phyloP scores from a whole-genome alignment of 2,888 invertebrate species.

The Didymodactylos carnosus region DNA sequence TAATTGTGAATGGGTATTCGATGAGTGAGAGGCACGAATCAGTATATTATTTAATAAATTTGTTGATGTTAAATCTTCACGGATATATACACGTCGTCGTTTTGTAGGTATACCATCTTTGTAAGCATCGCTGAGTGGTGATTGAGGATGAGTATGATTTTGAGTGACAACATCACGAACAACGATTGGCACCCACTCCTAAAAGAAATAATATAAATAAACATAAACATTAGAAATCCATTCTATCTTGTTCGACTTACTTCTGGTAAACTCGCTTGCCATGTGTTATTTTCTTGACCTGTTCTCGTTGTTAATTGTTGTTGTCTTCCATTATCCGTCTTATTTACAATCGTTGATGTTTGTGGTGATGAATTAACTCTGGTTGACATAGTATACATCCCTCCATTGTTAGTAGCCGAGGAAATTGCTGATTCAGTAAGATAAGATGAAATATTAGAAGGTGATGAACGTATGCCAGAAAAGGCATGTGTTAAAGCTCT shows the following conservation, averaged over 20 bases:
- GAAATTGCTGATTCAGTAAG: neutral
- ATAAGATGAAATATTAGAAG: neutral
- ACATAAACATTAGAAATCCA: too few species aligned
- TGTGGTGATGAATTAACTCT: neutral
- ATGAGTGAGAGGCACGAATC: constrained; percentile 68
- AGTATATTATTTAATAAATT: neutral
- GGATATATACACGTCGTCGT: constrained; percentile 15
- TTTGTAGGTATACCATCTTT: constrained; percentile 69
- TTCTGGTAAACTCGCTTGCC: neutral
- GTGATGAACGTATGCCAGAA: neutral
- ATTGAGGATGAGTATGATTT: constrained; percentile 41
- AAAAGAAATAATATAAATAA: too few species aligned
- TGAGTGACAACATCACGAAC: constrained; percentile 57
- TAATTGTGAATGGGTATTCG: too few species aligned
- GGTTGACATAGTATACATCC: too few species aligned
- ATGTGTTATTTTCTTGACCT: neutral
- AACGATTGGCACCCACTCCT: constrained; percentile 71
- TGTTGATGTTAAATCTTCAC: neutral
- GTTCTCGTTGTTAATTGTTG: neutral
- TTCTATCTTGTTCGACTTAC: too few species aligned
- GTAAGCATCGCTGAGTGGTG: constrained; percentile 67
- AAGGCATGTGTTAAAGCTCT: neutral
- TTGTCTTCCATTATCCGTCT: neutral
- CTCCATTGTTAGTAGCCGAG: too few species aligned
- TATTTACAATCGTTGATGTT: neutral